Percentiles rank a stretch among this genome's conserved stretches.
Conservation (phyloP, 2,888 invertebrate genomes). For the Deilephila porcellus region DNA sequence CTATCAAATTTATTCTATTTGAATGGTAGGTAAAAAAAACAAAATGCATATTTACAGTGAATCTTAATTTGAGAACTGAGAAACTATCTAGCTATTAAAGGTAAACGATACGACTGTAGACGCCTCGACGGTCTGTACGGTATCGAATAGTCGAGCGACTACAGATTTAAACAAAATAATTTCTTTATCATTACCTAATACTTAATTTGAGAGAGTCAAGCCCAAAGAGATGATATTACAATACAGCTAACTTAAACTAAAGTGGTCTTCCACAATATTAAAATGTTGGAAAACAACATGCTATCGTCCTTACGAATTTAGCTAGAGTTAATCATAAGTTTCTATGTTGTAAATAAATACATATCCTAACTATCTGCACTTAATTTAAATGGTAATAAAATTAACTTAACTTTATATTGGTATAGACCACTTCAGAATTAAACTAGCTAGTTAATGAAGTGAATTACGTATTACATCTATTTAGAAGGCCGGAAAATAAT, state of each 20-base stretch:
- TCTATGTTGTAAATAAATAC: too few relatives aligned
- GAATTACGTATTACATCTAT: too few relatives aligned
- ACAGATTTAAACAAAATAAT: slow-evolving; percentile 39
- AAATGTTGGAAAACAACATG: too few relatives aligned
- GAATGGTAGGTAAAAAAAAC: slow-evolving; percentile 49
- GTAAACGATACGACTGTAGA: slow-evolving; percentile 39
- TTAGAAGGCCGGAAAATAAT: too few relatives aligned
- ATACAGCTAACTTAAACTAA: neutral
- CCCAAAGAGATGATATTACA: slow-evolving; percentile 60
- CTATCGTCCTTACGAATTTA: too few relatives aligned
- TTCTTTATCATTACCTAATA: slow-evolving; percentile 44
- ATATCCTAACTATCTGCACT: too few relatives aligned
- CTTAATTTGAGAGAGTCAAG: slow-evolving; percentile 54
- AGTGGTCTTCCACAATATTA: neutral
- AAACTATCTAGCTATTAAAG: slow-evolving; percentile 39
- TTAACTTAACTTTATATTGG: too few relatives aligned
- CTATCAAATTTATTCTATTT: slow-evolving; percentile 60
- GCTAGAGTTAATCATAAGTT: too few relatives aligned
- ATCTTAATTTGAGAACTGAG: slow-evolving; percentile 33
- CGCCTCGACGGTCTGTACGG: neutral
- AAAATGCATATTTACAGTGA: slow-evolving; percentile 55
- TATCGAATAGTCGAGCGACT: slow-evolving; percentile 31
- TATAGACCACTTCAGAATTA: neutral
- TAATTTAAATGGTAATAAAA: too few relatives aligned
- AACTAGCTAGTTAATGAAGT: neutral